Evolutionary conservation across 2,888 invertebrate genomes (phyloP).

Genomic region (Diaphora mendica): DNA sequence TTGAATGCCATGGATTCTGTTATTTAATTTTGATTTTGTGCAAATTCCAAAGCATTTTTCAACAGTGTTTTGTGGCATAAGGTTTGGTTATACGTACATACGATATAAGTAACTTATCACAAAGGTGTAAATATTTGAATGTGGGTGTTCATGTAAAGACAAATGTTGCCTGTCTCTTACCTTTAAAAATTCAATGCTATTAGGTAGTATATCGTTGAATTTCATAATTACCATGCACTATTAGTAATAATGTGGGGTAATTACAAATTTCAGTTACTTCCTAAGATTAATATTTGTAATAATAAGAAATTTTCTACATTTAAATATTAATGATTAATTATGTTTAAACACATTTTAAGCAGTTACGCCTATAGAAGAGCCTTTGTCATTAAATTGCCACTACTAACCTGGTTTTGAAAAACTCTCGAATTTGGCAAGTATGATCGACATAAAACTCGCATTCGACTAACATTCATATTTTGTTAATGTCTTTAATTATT

Average conservation of each 20-base stretch:
- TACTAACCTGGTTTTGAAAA: conserved; percentile 2
- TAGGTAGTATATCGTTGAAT: too few species aligned
- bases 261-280: not conserved
- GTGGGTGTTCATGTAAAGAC: not conserved
- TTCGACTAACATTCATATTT: conserved; percentile 27
- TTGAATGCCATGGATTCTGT: not conserved
- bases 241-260: not conserved
- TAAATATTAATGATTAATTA: not conserved
- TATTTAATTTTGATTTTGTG: not conserved
- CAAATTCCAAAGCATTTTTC: not conserved
- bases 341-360: not conserved
- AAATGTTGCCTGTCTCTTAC: not conserved
- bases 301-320: not conserved
- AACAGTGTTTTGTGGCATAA: not conserved
- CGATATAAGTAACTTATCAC: not conserved
- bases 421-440: not conserved
- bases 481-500: conserved; percentile 13
- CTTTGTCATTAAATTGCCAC: not conserved
- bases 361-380: not conserved
- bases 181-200: too few species aligned
- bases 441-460: not conserved
- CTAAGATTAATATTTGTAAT: not conserved
- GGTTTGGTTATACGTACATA: not conserved
- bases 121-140: not conserved
- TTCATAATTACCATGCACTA: too few species aligned